Evolutionary conservation across 2,888 invertebrate genomes (phyloP), one percentile per base, ranked within the genome.

Genomic region (Itoplectis maculator): DNA sequence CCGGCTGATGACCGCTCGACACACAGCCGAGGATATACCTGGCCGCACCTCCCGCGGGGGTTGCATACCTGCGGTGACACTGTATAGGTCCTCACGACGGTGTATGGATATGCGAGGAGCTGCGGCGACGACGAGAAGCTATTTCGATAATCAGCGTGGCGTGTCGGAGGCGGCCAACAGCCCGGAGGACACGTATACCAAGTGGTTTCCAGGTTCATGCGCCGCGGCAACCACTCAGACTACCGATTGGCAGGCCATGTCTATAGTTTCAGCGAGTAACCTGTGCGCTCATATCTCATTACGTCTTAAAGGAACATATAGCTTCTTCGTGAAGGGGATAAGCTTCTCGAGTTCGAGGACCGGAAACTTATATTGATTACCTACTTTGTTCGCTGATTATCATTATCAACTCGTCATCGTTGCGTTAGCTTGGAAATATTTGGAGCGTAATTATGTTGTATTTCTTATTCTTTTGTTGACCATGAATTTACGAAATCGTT

Each of bases 121-220:
- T 63, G 63, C 56, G 80, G 78, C 47, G 49, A 42, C 66, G 81
- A 77, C 82, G 75, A 70, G 74, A 82, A 79, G 74, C 82, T 82
- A 82, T 82, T 79, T 79, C 82, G 79, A 82, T 82, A 82, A 82
- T 82, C 78, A 82, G 74, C 74, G 78, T 78, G 82, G 82, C 78
- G 78, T 78, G 74, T 82, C 82, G 74, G 66, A 74, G 82, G 40
- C 49, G 74, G 51, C 45, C 61, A 40, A 49, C 61, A 63, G 40
- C 72, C 69, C 69, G 42, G 56, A 69, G 56, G 54, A 78, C 54
- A 59, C 45, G 37, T 49, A 68, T 37, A 54, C 61, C 47, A 49
- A 51, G 65, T 47, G 56, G 75, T 75, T 49, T 65, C 65, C 40
- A 40, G 42, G 37, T 49, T 75, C 49, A 37, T 61, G 59, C 45